Percentiles rank a stretch among this genome's conserved stretches.
Conservation (phyloP, 1,140 invertebrate species). For the Aphelinus atriplicis region DNA sequence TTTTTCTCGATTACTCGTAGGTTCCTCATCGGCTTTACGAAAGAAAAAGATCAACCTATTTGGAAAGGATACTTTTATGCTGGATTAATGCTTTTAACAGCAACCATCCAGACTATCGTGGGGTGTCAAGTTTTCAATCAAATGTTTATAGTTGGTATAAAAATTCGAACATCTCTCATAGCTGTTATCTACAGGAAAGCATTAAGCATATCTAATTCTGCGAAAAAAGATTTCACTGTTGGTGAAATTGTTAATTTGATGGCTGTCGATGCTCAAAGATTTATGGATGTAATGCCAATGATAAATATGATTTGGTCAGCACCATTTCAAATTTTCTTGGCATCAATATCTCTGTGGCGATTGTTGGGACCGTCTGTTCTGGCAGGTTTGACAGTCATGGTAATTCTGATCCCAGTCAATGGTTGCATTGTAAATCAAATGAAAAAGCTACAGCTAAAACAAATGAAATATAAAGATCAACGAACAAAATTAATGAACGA, state of each 20-base stretch:
- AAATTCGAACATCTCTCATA: conserved; percentile 90
- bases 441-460: conserved; percentile 83
- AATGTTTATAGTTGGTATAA: conserved; percentile 91
- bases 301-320: conserved; percentile 98
- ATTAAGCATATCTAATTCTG: conserved; percentile 79
- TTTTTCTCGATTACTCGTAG: conserved; percentile 74
- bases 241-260: conserved; percentile 93
- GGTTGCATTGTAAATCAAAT: conserved; percentile 86
- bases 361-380: conserved; percentile 86
- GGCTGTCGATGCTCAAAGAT: conserved; percentile 86
- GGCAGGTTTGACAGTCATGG: conserved; percentile 91
- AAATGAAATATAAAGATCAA: conserved; percentile 93
- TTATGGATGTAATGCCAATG: conserved; percentile 89
- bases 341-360: conserved; percentile 90
- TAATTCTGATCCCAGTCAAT: conserved; percentile 91
- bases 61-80: conserved; percentile 93
- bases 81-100: conserved; percentile 78
- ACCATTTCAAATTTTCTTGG: conserved; percentile 88
- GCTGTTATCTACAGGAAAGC: conserved; percentile 94
- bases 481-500: conserved; percentile 96
- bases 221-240: conserved; percentile 85
- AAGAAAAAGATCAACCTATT: conserved; percentile 66
- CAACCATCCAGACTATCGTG: conserved; percentile 87
- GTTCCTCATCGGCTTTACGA: conserved; percentile 68
- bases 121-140: conserved; percentile 89